Conservation (phyloP, 2,888 invertebrate species). For the Sicus ferrugineus region DNA sequence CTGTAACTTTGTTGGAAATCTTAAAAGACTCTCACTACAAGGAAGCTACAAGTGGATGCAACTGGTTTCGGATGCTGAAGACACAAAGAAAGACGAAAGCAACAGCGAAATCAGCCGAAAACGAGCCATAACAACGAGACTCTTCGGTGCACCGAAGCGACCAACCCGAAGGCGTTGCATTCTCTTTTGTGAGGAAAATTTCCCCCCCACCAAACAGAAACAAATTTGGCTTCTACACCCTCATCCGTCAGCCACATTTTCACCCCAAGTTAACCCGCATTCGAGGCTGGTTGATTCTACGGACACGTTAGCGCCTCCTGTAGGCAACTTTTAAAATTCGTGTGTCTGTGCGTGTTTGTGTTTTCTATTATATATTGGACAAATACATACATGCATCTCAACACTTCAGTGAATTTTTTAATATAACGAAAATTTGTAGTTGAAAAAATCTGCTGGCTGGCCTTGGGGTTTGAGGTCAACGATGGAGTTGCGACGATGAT, state of each 20-base stretch:
- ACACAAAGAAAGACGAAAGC: conserved; percentile 5
- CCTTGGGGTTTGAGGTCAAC: conserved; percentile 44
- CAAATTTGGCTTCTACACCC: not conserved
- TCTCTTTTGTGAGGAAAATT: not conserved
- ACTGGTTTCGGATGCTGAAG: not conserved
- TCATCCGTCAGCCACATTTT: conserved; percentile 8
- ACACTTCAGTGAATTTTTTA: conserved; percentile 36
- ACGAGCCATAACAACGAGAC: not conserved
- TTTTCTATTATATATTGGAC: not conserved
- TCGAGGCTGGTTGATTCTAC: conserved; percentile 42
- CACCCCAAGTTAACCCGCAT: conserved; percentile 58
- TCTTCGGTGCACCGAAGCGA: not conserved
- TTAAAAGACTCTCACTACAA: no score
- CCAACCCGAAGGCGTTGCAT: not conserved
- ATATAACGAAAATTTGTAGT: conserved; percentile 54
- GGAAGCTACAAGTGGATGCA: conserved; percentile 36
- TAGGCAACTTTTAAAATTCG: not conserved
- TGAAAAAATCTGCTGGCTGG: conserved; percentile 53
- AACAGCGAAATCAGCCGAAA: conserved; percentile 33
- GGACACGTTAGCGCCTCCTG: conserved; percentile 9
- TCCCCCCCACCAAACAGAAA: no score
- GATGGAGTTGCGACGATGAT: conserved; percentile 7
- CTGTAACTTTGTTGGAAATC: not conserved
- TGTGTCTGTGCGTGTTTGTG: conserved; percentile 1
- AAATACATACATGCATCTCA: conserved; percentile 11